phyloP scores from a whole-genome alignment of 2,888 invertebrate genomes.

The Rhagonycha fulva region DNA sequence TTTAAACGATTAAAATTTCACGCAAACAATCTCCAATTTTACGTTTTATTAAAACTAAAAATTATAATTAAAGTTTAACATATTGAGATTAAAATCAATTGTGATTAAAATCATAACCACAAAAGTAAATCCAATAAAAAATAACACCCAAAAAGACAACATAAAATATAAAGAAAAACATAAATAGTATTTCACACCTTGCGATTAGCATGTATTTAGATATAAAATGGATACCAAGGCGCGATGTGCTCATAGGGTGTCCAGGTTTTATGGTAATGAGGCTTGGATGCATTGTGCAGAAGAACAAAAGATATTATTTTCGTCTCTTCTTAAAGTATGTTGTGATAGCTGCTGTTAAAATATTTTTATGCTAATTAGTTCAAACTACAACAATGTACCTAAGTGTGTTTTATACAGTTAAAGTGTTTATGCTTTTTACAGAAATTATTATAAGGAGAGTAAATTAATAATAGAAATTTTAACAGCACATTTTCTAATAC shows the following conservation, averaged over 20 bases:
- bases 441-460: neutral
- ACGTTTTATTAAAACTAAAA: neutral
- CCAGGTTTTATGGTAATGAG: constrained; percentile 30
- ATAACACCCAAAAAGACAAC: neutral
- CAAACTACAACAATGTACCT: neutral
- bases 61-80: neutral
- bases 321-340: constrained; percentile 34
- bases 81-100: neutral
- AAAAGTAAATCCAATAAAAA: neutral
- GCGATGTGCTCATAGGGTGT: constrained; percentile 28
- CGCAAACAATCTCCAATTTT: neutral
- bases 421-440: neutral
- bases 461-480: neutral
- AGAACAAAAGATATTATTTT: constrained; percentile 34
- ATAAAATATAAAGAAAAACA: constrained; percentile 27
- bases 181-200: constrained; percentile 34
- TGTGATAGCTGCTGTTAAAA: constrained; percentile 36
- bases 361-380: constrained; percentile 37
- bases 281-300: constrained; percentile 28
- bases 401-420: constrained; percentile 10
- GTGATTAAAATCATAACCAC: neutral
- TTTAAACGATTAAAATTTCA: constrained; percentile 4
- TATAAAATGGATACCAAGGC: constrained; percentile 32
- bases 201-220: constrained; percentile 36
- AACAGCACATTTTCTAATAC: neutral